These are phyloP conservation scores for Laterallus jamaicensis DNA, from an alignment of 2,113 vertebrate genomes.

Conservation along the genomic window DNA sequence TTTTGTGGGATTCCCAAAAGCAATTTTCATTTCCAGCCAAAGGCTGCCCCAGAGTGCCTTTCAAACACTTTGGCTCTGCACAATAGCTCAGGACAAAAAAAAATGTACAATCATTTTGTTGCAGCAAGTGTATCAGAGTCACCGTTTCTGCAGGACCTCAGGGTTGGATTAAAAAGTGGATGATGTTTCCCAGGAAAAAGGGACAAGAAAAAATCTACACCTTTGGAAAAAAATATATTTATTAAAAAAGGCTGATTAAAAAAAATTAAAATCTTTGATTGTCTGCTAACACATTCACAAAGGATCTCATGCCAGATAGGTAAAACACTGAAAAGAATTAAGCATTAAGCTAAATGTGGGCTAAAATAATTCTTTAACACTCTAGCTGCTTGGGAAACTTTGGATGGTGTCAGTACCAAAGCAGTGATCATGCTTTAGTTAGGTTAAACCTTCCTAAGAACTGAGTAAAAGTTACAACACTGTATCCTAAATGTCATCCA, in stretches of 20 bases:
- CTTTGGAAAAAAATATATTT: background rate
- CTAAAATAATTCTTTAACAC: background rate
- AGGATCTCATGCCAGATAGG: background rate
- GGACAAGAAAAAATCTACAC: background rate
- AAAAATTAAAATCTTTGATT: background rate
- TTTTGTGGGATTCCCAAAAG: conserved; percentile 70
- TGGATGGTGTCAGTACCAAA: background rate
- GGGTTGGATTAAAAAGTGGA: background rate
- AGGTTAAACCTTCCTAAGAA: background rate
- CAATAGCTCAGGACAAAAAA: background rate
- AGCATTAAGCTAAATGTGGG: background rate
- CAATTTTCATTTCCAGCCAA: conserved; percentile 69
- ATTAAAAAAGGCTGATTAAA: background rate
- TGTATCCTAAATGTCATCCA: background rate
- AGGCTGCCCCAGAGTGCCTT: conserved; percentile 31
- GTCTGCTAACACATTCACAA: background rate
- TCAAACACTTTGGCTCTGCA: conserved; percentile 28
- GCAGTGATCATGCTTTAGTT: background rate
- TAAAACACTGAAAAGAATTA: background rate
- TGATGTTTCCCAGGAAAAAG: background rate
- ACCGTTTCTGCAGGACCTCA: background rate
- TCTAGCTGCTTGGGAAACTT: background rate
- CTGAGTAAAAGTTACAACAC: background rate
- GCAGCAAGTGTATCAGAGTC: background rate
- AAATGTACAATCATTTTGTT: background rate